A percentile compares a stretch with the other conserved stretches of the same genome.
Evolutionary conservation across 2,113 vertebrate genomes (phyloP).

Genomic region (Scytalopus superciliaris): DNA sequence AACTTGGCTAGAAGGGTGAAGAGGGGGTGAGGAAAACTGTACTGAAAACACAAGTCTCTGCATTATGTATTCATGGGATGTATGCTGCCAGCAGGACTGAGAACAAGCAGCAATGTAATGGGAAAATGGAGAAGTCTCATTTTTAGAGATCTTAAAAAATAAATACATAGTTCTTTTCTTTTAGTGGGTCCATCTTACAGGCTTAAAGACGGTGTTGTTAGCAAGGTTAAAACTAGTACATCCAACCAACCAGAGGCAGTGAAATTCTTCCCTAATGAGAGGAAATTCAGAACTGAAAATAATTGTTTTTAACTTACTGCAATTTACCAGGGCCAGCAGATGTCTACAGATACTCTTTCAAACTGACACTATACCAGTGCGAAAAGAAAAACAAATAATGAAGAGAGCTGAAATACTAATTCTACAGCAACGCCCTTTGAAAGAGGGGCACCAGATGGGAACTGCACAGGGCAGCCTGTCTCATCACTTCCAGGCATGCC

Average conservation of each 20-base stretch:
- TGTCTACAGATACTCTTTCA: background rate
- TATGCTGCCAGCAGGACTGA: conserved; percentile 15
- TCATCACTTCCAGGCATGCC: background rate
- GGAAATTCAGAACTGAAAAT: conserved; percentile 3
- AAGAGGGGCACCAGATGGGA: background rate
- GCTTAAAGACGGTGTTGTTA: background rate
- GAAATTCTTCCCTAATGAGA: background rate
- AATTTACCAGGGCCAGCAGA: background rate
- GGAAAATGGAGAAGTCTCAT: background rate
- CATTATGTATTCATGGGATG: conserved; percentile 39
- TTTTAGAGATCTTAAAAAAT: background rate
- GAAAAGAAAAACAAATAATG: conserved; percentile 6
- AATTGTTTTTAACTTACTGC: background rate
- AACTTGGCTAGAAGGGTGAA: conserved; percentile 12
- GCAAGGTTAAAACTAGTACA: background rate
- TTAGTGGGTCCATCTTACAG: background rate
- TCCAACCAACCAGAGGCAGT: background rate
- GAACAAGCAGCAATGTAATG: background rate
- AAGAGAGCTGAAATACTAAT: background rate
- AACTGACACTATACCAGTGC: background rate
- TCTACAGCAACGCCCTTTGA: background rate
- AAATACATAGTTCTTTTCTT: background rate
- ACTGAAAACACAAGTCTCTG: conserved; percentile 9
- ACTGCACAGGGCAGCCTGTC: background rate
- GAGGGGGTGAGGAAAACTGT: background rate